Percentiles rank a stretch among this genome's conserved stretches.
Conservation (phyloP, 2,888 invertebrate genomes). For the Drosophila infuscata region DNA sequence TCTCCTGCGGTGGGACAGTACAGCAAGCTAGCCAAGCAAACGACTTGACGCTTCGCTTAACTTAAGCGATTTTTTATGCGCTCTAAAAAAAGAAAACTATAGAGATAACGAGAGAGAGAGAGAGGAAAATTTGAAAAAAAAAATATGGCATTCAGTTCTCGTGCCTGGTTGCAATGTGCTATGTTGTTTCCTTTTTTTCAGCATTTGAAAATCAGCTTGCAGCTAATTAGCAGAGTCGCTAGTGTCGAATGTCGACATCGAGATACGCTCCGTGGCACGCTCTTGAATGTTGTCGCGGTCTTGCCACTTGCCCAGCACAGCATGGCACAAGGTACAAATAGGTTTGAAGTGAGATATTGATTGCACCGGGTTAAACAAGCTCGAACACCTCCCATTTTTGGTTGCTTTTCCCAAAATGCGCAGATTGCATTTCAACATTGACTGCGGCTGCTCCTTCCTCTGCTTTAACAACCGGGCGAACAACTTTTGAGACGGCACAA, state of each 20-base stretch:
- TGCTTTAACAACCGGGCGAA: slow-evolving; percentile 3
- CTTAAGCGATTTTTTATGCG: slow-evolving; percentile 79
- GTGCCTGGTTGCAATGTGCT: neutral
- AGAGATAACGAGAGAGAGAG: slow-evolving; percentile 1
- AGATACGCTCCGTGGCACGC: slow-evolving; percentile 68
- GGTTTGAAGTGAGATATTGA: slow-evolving; percentile 57
- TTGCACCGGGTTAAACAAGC: slow-evolving; percentile 8
- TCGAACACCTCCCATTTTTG: slow-evolving; percentile 18
- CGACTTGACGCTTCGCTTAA: slow-evolving; percentile 81
- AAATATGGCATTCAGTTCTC: slow-evolving; percentile 58
- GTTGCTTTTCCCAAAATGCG: slow-evolving; percentile 7
- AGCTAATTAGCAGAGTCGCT: slow-evolving; percentile 70
- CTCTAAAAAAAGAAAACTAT: slow-evolving; percentile 31
- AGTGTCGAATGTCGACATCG: slow-evolving; percentile 75
- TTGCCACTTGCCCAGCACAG: slow-evolving; percentile 10
- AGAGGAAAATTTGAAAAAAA: slow-evolving; percentile 1
- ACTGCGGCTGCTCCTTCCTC: slow-evolving; percentile 6
- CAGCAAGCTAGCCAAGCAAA: slow-evolving; percentile 71
- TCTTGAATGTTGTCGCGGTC: slow-evolving; percentile 66
- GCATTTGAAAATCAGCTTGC: slow-evolving; percentile 66
- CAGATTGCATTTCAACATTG: slow-evolving; percentile 71
- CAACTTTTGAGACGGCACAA: slow-evolving; percentile 40
- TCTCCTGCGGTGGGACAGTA: slow-evolving; percentile 63
- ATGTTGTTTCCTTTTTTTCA: slow-evolving; percentile 9
- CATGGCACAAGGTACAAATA: slow-evolving; percentile 44